Conservation (phyloP, 35 echinoderm and acorn worm species). For the Ophiothrix spiculata region DNA sequence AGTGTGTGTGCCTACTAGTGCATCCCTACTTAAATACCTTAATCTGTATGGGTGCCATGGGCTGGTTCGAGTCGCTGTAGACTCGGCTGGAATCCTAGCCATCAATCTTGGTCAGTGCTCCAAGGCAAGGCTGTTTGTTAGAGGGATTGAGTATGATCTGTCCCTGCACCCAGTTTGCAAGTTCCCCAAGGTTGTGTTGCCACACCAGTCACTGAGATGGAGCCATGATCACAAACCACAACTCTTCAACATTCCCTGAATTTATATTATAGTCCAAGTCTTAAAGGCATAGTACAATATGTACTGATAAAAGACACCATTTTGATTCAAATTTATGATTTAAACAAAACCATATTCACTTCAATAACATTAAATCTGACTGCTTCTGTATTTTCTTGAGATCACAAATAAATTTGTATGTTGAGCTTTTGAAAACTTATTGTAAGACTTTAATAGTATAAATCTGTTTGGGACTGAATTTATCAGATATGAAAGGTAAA, state of each 20-base stretch:
- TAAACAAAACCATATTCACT: too few relatives aligned
- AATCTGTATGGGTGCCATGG: constrained; percentile 83
- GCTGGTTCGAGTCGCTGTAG: constrained; percentile 37
- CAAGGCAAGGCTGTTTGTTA: constrained; percentile 28
- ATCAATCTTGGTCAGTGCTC: constrained; percentile 81
- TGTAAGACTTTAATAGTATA: too few relatives aligned
- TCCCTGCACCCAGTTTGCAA: constrained; percentile 16
- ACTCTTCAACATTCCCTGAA: constrained; percentile 16
- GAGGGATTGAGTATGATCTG: constrained; percentile 40
- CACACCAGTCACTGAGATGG: constrained; percentile 62
- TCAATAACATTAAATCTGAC: too few relatives aligned
- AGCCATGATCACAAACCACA: constrained; percentile 61
- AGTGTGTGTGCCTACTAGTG: constrained; percentile 33
- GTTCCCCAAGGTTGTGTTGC: constrained; percentile 47
- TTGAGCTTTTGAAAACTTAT: too few relatives aligned
- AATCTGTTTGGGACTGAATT: too few relatives aligned
- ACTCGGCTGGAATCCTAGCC: constrained; percentile 40
- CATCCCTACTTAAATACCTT: constrained; percentile 49
- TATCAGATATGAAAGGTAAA: too few relatives aligned
- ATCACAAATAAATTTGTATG: too few relatives aligned
- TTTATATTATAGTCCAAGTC: too few relatives aligned
- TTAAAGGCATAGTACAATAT: too few relatives aligned
- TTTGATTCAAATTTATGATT: too few relatives aligned
- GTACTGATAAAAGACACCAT: too few relatives aligned
- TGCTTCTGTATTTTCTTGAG: too few relatives aligned